These are phyloP conservation scores for Limosa lapponica DNA, from an alignment of 2,797 vertebrate genomes.

Conservation along the genomic window DNA sequence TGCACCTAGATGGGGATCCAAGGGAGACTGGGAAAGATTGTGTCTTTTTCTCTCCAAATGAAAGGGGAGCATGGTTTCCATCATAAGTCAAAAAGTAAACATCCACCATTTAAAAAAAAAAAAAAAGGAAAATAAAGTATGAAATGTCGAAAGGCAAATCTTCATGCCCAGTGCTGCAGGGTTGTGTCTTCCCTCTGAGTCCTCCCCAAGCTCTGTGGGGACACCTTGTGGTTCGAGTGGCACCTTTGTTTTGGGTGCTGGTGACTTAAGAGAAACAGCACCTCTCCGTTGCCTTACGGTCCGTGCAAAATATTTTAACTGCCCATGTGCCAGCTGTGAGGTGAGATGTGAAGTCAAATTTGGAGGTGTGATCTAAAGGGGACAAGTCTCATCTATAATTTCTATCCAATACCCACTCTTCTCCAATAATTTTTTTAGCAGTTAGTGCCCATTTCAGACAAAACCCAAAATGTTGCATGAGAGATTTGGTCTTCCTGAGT, in stretches of 20 bases:
- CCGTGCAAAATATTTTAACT: not conserved
- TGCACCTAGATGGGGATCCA: not conserved
- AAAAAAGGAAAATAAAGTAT: no score
- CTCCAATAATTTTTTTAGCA: not conserved
- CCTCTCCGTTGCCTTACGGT: accelerated
- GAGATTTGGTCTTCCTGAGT: not conserved
- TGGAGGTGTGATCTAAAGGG: not conserved
- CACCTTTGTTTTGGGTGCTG: not conserved
- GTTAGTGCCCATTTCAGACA: not conserved
- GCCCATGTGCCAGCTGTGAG: not conserved
- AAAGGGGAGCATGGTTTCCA: not conserved
- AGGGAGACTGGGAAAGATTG: not conserved
- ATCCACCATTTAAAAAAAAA: not conserved
- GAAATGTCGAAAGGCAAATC: not conserved
- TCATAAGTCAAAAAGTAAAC: not conserved
- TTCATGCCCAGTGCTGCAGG: not conserved
- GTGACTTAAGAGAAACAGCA: not conserved
- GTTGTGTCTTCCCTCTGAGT: not conserved
- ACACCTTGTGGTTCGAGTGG: slow-evolving; percentile 70
- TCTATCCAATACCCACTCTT: not conserved
- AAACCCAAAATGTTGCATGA: not conserved
- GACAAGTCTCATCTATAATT: not conserved
- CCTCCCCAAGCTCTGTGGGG: slow-evolving; percentile 40
- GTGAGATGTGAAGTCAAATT: not conserved
- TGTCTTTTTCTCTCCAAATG: not conserved